A percentile compares a stretch with the other conserved stretches of the same genome.
phyloP scores from a whole-genome alignment of 2,888 invertebrate species.

The Sabatieria punctata region DNA sequence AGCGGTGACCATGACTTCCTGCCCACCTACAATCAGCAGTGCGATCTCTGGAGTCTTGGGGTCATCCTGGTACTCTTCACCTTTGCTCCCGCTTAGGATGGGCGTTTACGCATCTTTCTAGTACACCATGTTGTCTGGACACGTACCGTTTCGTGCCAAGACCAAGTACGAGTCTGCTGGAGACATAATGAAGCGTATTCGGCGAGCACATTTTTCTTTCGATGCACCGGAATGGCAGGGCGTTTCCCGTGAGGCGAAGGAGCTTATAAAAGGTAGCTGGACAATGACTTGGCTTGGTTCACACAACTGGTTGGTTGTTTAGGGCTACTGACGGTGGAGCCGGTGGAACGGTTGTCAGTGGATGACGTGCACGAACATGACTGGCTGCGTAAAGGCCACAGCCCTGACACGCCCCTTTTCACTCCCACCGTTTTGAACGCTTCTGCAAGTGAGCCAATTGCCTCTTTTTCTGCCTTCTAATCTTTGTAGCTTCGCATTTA shows the following conservation, averaged over 20 bases:
- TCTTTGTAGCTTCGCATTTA: too few relatives aligned
- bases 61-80: conserved; percentile 56
- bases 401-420: conserved; percentile 25
- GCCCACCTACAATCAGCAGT: conserved; percentile 60
- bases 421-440: conserved; percentile 26
- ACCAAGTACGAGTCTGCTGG: conserved; percentile 54
- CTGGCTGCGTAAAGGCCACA: conserved; percentile 44
- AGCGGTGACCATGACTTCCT: conserved; percentile 36
- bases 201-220: conserved; percentile 59
- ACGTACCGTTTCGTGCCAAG: conserved; percentile 59
- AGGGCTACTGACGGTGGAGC: conserved; percentile 62
- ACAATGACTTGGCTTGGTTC: not conserved
- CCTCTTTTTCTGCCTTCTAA: too few relatives aligned
- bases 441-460: conserved; percentile 18
- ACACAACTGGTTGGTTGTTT: conserved; percentile 6
- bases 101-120: conserved; percentile 25
- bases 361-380: conserved; percentile 47
- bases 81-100: not conserved
- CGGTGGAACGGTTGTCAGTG: conserved; percentile 51
- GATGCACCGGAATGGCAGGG: conserved; percentile 52
- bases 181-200: conserved; percentile 57
- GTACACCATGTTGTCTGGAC: conserved; percentile 68
- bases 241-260: conserved; percentile 56
- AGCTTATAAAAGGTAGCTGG: conserved; percentile 45
- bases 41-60: conserved; percentile 89